Conservation (phyloP, 2,888 invertebrate species). For the Drosophila nr. perissopoda region DNA sequence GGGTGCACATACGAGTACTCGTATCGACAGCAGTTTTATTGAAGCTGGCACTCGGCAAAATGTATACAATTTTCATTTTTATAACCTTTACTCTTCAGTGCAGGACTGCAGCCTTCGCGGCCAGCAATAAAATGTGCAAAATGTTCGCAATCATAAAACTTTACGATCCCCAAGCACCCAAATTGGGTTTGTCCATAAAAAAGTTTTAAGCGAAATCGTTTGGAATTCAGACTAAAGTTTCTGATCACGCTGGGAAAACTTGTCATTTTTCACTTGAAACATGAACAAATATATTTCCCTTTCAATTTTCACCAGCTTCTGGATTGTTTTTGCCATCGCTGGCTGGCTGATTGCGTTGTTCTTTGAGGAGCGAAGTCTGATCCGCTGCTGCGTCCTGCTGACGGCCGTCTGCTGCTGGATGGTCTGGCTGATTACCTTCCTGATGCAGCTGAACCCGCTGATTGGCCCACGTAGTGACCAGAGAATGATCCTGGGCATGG, state of each 20-base stretch:
- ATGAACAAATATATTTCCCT: slow-evolving; percentile 43
- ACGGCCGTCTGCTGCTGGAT: slow-evolving; percentile 69
- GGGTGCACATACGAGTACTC: slow-evolving; percentile 17
- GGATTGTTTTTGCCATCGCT: slow-evolving; percentile 39
- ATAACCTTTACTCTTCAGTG: slow-evolving; percentile 66
- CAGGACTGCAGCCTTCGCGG: slow-evolving; percentile 55
- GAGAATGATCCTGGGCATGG: slow-evolving; percentile 43
- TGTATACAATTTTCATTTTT: slow-evolving; percentile 80
- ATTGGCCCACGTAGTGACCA: slow-evolving; percentile 52
- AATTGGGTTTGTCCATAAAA: slow-evolving; percentile 56
- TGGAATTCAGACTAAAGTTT: slow-evolving; percentile 4
- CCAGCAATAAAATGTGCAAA: slow-evolving; percentile 68
- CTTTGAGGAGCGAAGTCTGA: slow-evolving; percentile 38
- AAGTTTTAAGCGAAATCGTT: slow-evolving; percentile 42
- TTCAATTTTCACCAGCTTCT: slow-evolving; percentile 33
- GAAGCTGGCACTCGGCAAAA: slow-evolving; percentile 68
- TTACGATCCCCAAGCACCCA: slow-evolving; percentile 60
- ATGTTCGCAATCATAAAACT: slow-evolving; percentile 72
- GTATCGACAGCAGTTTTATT: slow-evolving; percentile 64
- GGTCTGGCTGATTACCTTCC: slow-evolving; percentile 59
- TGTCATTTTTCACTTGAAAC: slow-evolving; percentile 47
- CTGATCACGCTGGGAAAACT: slow-evolving; percentile 26
- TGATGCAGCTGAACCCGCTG: slow-evolving; percentile 70
- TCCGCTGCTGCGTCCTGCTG: slow-evolving; percentile 55
- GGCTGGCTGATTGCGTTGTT: slow-evolving; percentile 37